Base-by-base conservation (phyloP, 2,113 vertebrate genomes). In the Anguilla japonica region DNA sequence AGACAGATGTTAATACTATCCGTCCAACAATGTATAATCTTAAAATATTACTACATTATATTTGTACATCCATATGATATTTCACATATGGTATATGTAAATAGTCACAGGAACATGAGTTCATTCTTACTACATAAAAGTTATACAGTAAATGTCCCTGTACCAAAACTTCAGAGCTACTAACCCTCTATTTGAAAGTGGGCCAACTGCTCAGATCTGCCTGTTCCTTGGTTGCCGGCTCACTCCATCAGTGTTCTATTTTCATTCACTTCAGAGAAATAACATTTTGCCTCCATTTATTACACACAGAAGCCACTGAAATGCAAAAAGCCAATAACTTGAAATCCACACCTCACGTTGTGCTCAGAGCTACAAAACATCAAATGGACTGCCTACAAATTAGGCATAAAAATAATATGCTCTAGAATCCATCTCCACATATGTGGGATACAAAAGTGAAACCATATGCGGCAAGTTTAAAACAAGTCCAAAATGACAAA, bases 1-100 rank as follows among this genome's bases (percentile, higher is more conserved):
- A 83, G 60, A 78, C 83, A 83, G 87, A 83, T 87, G 89, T 82
- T 87, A 79, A 71, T 81, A 86, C n/a, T 84, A 79, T 34, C 82
- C 71, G 50, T 84, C 78, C 71, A 84, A n/a, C 57, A 50, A 67
- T 22, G 53, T 34, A 50, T 79, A 71, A 63, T 81, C 56, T 34
- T n/a, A 34, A 3, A 75, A 34, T 9, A 75, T 75, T 75, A 75
- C n/a, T 34, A 34, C 22, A 71, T 20, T n/a, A 71, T 71, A 8
- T 71, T n/a, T 9, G n/a, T 34, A 75, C 13, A 26, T 34, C 26
- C 29, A 75, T 75, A 75, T 34, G n/a, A 34, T 75, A n/a, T 75
- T 29, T 13, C 34, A 71, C 63, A 20, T n/a, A 71, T 71, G 63
- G 15, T 71, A n/a, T 71, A 75, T 34, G 8, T 75, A 29, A 75